phyloP scores from a whole-genome alignment of 2,888 invertebrate genomes.

The Noctua comes region DNA sequence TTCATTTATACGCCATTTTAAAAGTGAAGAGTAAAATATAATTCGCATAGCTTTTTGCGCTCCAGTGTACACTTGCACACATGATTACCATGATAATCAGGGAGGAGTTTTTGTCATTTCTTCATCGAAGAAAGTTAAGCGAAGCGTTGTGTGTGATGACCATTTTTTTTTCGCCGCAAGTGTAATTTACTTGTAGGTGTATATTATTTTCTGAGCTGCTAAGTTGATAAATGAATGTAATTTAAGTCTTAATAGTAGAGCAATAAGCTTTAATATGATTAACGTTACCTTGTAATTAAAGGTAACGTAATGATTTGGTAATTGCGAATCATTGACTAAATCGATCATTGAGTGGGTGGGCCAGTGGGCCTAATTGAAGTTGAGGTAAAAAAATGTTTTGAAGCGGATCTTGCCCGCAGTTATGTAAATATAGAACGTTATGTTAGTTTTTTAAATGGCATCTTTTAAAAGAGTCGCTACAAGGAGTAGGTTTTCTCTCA shows the following conservation, averaged over 20 bases:
- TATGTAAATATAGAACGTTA: background rate
- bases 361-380: conserved; percentile 10
- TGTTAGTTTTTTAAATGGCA: background rate
- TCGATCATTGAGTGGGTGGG: conserved; percentile 26
- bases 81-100: conserved; percentile 53
- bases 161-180: conserved; percentile 37
- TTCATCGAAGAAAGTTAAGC: conserved; percentile 51
- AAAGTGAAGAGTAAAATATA: background rate
- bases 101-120: conserved; percentile 40
- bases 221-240: conserved; percentile 39
- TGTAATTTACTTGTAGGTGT: conserved; percentile 41
- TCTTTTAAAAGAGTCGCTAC: background rate
- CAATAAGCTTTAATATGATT: conserved; percentile 21
- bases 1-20: background rate
- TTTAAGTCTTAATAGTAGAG: conserved; percentile 19
- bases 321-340: conserved; percentile 24
- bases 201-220: conserved; percentile 26
- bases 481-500: background rate
- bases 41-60: conserved; percentile 7
- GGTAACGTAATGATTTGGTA: conserved; percentile 2
- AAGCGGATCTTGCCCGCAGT: background rate
- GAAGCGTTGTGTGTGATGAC: conserved; percentile 38
- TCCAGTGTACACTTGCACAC: conserved; percentile 27
- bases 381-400: background rate
- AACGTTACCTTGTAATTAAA: conserved; percentile 31